Conservation (phyloP, 2,888 invertebrate species). For the Amblyjoppa fuscipennis region DNA sequence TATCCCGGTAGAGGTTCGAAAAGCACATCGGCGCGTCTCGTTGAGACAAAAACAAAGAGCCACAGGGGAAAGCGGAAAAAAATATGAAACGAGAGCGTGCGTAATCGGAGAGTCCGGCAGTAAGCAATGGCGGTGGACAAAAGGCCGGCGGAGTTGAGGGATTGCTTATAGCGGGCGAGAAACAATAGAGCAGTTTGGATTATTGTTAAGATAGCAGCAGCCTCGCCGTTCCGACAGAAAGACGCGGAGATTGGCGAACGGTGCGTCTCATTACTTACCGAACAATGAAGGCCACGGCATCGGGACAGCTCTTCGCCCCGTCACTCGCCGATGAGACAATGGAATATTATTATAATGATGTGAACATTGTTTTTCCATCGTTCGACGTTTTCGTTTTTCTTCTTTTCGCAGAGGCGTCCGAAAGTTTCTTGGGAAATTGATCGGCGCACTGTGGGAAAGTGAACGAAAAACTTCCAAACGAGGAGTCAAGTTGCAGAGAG, state of each 20-base stretch:
- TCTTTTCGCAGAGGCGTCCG: not conserved
- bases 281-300: slow-evolving; percentile 52
- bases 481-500: not conserved
- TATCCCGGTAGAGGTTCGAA: not conserved
- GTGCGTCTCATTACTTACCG: slow-evolving; percentile 57
- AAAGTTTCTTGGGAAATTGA: slow-evolving; percentile 28
- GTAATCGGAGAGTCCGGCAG: slow-evolving; percentile 38
- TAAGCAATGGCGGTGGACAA: slow-evolving; percentile 36
- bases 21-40: slow-evolving; percentile 23
- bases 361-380: slow-evolving; percentile 33
- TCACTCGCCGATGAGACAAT: slow-evolving; percentile 36
- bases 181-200: slow-evolving; percentile 60
- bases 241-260: slow-evolving; percentile 4
- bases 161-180: slow-evolving; percentile 38
- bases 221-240: slow-evolving; percentile 28
- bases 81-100: not conserved
- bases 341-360: slow-evolving; percentile 46
- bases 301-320: slow-evolving; percentile 26
- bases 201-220: slow-evolving; percentile 44
- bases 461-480: not conserved
- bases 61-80: not conserved
- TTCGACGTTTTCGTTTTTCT: slow-evolving; percentile 19
- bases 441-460: not conserved
- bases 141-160: slow-evolving; percentile 40
- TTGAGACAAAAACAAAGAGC: not conserved